Evolutionary conservation across 2,888 invertebrate genomes (phyloP).

Genomic region (Aspidiotus destructor): DNA sequence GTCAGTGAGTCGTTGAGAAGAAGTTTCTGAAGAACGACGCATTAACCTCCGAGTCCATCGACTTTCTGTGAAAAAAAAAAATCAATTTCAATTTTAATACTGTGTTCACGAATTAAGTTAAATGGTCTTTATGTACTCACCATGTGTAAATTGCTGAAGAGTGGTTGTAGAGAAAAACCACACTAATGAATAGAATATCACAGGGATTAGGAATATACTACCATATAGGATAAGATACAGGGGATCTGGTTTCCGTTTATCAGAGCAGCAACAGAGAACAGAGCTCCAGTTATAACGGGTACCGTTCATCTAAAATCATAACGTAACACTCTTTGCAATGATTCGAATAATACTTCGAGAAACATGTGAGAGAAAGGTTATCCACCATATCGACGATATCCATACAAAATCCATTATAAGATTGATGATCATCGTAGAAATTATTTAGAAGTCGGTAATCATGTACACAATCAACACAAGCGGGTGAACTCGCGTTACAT

Average conservation of each 20-base stretch:
- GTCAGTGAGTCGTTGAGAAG: too few species aligned
- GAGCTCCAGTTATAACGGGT: slow-evolving; percentile 56
- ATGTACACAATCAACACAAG: slow-evolving; percentile 35
- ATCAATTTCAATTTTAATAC: too few species aligned
- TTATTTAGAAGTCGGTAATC: slow-evolving; percentile 49
- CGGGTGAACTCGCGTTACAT: not conserved
- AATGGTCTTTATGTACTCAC: slow-evolving; percentile 17
- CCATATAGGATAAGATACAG: slow-evolving; percentile 48
- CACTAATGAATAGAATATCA: slow-evolving; percentile 49
- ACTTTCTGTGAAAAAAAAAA: too few species aligned
- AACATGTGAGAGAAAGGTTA: slow-evolving; percentile 35
- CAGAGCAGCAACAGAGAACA: slow-evolving; percentile 49
- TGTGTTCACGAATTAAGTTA: too few species aligned
- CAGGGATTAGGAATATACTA: slow-evolving; percentile 47
- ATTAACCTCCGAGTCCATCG: too few species aligned
- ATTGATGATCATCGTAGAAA: slow-evolving; percentile 51
- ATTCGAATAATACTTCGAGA: slow-evolving; percentile 1
- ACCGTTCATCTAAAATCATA: slow-evolving; percentile 50
- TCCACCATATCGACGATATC: slow-evolving; percentile 58
- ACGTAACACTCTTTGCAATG: not conserved
- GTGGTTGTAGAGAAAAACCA: slow-evolving; percentile 26
- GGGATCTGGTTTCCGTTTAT: slow-evolving; percentile 49
- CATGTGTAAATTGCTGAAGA: slow-evolving; percentile 24
- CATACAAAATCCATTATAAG: slow-evolving; percentile 55
- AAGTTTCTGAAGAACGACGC: too few species aligned